phyloP scores from a whole-genome alignment of 92 coral and sea anemone genomes.

The Paramuricea clavata region DNA sequence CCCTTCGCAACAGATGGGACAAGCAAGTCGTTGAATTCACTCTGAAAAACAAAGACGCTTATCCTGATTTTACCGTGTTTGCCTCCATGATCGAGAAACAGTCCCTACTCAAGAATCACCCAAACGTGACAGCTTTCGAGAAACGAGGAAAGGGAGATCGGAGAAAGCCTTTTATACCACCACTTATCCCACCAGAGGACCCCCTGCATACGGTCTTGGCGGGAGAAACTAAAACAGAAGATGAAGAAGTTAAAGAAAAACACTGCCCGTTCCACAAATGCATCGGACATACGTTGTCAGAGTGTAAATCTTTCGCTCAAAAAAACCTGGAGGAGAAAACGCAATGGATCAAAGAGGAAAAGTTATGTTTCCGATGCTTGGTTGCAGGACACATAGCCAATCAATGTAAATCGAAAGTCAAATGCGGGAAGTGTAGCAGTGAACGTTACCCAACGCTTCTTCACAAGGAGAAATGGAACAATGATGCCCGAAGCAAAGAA shows the following conservation, averaged over 20 bases:
- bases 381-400: too few relatives aligned
- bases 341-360: not conserved
- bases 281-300: slow-evolving; percentile 33
- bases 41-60: slow-evolving; percentile 40
- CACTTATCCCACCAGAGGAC: too few relatives aligned
- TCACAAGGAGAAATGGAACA: not conserved
- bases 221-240: too few relatives aligned
- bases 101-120: slow-evolving; percentile 62
- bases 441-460: not conserved
- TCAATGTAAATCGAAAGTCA: too few relatives aligned
- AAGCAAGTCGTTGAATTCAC: slow-evolving; percentile 59
- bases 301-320: slow-evolving; percentile 43
- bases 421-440: too few relatives aligned
- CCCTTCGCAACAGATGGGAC: slow-evolving; percentile 67
- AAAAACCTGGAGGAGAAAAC: too few relatives aligned
- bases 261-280: slow-evolving; percentile 37
- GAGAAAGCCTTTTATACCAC: too few relatives aligned
- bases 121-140: too few relatives aligned
- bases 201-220: too few relatives aligned
- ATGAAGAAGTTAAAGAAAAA: not conserved
- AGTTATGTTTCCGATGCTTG: slow-evolving; percentile 10
- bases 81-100: slow-evolving; percentile 60
- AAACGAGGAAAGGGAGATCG: too few relatives aligned
- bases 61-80: too few relatives aligned
- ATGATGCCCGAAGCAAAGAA: slow-evolving; percentile 1